Conservation (phyloP, 2,113 vertebrate genomes). For the Meles meles region DNA sequence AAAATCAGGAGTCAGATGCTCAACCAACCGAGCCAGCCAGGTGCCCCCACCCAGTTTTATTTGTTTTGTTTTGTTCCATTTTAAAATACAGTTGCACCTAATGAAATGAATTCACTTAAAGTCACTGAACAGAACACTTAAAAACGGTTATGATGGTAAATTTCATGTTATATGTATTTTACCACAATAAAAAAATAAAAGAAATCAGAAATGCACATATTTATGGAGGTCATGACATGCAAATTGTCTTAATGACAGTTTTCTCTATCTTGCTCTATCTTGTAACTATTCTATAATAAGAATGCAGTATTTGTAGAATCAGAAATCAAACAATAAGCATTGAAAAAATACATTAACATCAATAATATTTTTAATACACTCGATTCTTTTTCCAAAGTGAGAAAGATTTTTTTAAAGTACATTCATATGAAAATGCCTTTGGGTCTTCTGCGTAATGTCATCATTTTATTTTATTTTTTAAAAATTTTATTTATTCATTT, state of each 20-base stretch:
- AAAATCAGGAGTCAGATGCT: no score
- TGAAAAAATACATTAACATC: not conserved
- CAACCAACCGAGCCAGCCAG: no score
- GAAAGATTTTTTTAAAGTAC: not conserved
- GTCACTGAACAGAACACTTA: not conserved
- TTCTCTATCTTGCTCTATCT: not conserved
- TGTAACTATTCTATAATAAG: not conserved
- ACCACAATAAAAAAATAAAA: not conserved
- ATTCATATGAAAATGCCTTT: not conserved
- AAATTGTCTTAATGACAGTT: not conserved
- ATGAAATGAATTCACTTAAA: not conserved
- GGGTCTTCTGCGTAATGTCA: not conserved
- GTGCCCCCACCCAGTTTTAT: no score
- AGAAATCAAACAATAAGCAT: not conserved
- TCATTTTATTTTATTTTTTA: not conserved
- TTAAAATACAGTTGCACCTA: not conserved
- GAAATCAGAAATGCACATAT: not conserved
- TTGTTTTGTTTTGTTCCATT: not conserved
- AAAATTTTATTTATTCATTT: not conserved
- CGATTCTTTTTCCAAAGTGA: not conserved
- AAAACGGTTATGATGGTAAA: not conserved
- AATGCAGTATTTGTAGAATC: not conserved
- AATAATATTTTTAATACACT: not conserved
- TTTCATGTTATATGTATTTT: not conserved
- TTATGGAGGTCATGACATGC: not conserved